Conservation (phyloP, 2,888 invertebrate genomes). For the Ornithoptera alexandrae region DNA sequence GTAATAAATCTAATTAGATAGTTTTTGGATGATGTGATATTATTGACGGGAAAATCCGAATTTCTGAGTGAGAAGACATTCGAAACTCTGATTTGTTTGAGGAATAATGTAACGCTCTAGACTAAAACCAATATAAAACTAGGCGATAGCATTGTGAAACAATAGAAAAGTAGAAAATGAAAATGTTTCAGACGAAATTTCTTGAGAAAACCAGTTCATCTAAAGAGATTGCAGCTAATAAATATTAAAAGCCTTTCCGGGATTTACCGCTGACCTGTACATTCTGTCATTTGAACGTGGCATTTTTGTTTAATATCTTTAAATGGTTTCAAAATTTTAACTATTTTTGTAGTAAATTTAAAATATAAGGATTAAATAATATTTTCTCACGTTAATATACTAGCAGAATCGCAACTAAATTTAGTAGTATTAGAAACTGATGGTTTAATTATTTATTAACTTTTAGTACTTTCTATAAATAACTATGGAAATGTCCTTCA, state of each 20-base stretch:
- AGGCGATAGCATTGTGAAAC: constrained; percentile 3
- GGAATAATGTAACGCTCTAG: background rate
- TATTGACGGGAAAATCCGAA: background rate
- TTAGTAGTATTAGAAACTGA: too few species aligned
- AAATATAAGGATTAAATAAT: too few species aligned
- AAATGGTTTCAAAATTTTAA: background rate
- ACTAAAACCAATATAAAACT: constrained; percentile 4
- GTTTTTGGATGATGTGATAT: background rate
- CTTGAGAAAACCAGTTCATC: constrained; percentile 6
- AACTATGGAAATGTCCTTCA: too few species aligned
- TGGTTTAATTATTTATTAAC: too few species aligned
- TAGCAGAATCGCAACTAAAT: too few species aligned
- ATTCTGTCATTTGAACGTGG: background rate
- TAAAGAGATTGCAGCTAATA: constrained; percentile 11
- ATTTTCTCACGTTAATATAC: too few species aligned
- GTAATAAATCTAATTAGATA: background rate
- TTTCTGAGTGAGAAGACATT: background rate
- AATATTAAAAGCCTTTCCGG: constrained; percentile 14
- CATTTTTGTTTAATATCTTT: background rate
- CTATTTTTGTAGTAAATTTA: background rate
- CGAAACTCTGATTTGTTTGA: background rate
- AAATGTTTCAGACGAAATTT: constrained; percentile 9
- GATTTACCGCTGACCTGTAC: constrained; percentile 5
- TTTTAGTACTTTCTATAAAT: too few species aligned
- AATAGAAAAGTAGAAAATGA: constrained; percentile 10